These are phyloP conservation scores for Schizaphis graminum DNA, from an alignment of 2,888 invertebrate species.

Conservation along the genomic window DNA sequence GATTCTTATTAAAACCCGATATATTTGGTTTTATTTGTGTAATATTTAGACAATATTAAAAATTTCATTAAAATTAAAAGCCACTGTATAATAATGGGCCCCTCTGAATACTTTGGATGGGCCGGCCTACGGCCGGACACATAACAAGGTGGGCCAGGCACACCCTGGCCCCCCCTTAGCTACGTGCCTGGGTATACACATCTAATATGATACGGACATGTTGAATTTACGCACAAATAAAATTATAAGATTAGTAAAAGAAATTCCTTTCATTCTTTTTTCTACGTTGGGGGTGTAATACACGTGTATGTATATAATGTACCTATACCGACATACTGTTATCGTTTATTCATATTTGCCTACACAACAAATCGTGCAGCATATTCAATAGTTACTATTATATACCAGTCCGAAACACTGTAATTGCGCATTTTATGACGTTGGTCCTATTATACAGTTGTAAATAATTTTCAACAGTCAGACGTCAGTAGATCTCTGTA, in stretches of 20 bases:
- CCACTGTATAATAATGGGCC: too few relatives aligned
- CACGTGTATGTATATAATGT: background rate
- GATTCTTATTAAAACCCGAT: too few relatives aligned
- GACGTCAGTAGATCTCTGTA: background rate
- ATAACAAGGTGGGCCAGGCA: too few relatives aligned
- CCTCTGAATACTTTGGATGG: too few relatives aligned
- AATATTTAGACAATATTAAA: too few relatives aligned
- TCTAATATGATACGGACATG: too few relatives aligned
- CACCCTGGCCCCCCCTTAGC: too few relatives aligned
- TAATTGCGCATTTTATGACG: background rate
- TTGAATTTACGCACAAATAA: background rate
- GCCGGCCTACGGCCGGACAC: too few relatives aligned
- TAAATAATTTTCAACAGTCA: background rate
- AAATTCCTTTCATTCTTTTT: constrained; percentile 32
- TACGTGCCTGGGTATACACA: too few relatives aligned
- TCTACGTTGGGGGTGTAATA: constrained; percentile 19
- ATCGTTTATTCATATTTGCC: background rate
- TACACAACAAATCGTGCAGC: background rate
- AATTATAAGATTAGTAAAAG: background rate
- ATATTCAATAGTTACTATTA: too few relatives aligned
- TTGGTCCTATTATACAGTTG: background rate
- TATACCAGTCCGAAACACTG: background rate
- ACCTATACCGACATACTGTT: background rate
- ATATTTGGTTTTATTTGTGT: too few relatives aligned
- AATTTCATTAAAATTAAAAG: too few relatives aligned